A percentile compares a stretch with the other conserved stretches of the same genome.
Conservation (phyloP, 2,888 invertebrate genomes). For the Polydrusus cervinus region DNA sequence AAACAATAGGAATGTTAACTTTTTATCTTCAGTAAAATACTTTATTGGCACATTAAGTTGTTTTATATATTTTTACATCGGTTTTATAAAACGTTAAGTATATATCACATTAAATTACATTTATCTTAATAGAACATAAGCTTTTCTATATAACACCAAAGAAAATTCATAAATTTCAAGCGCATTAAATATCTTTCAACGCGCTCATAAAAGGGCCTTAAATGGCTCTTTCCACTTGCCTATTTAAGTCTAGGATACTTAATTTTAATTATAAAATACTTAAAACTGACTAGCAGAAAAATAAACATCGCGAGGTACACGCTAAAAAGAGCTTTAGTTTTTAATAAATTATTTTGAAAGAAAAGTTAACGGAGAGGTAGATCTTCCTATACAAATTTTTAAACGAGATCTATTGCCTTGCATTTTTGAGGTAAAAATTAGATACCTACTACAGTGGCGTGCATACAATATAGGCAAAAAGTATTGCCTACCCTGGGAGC, state of each 20-base stretch:
- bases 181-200: constrained; percentile 17
- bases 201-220: constrained; percentile 24
- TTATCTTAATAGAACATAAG: not conserved
- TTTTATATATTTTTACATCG: no score
- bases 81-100: no score
- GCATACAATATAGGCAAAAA: no score
- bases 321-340: not conserved
- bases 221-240: constrained; percentile 23
- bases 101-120: not conserved
- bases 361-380: not conserved
- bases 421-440: no score
- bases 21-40: no score
- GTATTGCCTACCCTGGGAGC: no score
- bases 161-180: constrained; percentile 16
- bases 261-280: constrained; percentile 29
- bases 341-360: not conserved
- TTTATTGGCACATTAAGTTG: no score
- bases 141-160: not conserved
- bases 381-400: no score
- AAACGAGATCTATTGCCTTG: no score
- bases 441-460: no score
- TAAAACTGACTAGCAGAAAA: not conserved
- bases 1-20: no score
- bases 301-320: not conserved
- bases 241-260: constrained; percentile 20